phyloP scores from a whole-genome alignment of 2,888 invertebrate genomes.

The Thymelicus sylvestris region DNA sequence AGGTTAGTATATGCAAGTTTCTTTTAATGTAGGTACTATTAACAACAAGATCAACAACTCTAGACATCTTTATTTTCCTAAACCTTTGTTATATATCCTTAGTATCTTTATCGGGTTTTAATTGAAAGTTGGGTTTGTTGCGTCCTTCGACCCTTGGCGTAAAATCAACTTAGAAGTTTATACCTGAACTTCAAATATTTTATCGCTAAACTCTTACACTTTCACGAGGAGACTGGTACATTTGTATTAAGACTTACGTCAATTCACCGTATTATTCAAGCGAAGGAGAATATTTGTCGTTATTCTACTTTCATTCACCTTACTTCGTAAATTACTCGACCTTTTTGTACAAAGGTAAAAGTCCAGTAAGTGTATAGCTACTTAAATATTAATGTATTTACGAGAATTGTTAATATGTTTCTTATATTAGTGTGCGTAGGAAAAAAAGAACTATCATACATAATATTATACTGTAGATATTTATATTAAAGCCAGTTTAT shows the following conservation, averaged over 20 bases:
- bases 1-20: no score
- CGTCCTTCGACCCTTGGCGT: no score
- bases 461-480: no score
- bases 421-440: conserved; percentile 5
- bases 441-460: conserved; percentile 13
- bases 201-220: no score
- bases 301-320: conserved; percentile 41
- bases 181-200: no score
- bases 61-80: no score
- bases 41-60: no score
- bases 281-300: conserved; percentile 31
- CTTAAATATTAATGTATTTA: conserved; percentile 55
- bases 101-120: no score
- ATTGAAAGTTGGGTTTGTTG: no score
- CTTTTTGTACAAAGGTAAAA: conserved; percentile 51
- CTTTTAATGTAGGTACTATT: no score
- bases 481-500: background rate
- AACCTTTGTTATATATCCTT: no score
- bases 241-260: conserved; percentile 2
- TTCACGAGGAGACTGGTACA: background rate
- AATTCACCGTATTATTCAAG: conserved; percentile 15
- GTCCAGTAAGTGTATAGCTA: conserved; percentile 51
- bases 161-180: no score
- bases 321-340: conserved; percentile 44
- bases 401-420: conserved; percentile 44